Evolutionary conservation across 2,113 vertebrate genomes (phyloP).

Genomic region (Grallaria varia): DNA sequence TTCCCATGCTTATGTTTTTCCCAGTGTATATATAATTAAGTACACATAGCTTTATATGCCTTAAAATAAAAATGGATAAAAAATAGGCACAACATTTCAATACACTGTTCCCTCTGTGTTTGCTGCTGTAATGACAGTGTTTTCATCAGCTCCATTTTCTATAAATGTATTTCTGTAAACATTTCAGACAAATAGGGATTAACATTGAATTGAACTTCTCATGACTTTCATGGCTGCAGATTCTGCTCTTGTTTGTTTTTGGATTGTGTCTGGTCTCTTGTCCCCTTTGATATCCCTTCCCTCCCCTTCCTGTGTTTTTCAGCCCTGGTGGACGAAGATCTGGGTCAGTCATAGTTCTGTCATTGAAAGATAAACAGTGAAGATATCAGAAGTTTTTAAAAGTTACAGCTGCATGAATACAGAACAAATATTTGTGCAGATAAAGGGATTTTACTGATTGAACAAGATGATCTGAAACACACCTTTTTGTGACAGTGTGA

Average conservation of each 20-base stretch:
- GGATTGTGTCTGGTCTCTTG: background rate
- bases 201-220: background rate
- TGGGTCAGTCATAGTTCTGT: background rate
- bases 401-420: background rate
- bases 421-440: conserved; percentile 34
- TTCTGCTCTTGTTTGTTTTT: background rate
- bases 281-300: background rate
- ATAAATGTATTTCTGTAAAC: background rate
- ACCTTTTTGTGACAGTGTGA: background rate
- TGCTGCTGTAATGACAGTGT: background rate
- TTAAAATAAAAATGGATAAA: background rate
- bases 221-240: background rate
- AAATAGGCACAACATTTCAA: background rate
- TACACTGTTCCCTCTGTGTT: background rate
- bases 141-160: background rate
- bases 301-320: background rate
- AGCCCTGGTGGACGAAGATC: background rate
- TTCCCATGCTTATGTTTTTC: background rate
- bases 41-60: background rate
- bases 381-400: conserved; percentile 16
- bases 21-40: background rate
- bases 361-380: background rate
- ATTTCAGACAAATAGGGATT: background rate
- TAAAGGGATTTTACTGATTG: background rate
- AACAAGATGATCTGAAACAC: background rate